Base-by-base conservation (phyloP, 2,113 vertebrate species). In the Gymnocephalus cernua region DNA sequence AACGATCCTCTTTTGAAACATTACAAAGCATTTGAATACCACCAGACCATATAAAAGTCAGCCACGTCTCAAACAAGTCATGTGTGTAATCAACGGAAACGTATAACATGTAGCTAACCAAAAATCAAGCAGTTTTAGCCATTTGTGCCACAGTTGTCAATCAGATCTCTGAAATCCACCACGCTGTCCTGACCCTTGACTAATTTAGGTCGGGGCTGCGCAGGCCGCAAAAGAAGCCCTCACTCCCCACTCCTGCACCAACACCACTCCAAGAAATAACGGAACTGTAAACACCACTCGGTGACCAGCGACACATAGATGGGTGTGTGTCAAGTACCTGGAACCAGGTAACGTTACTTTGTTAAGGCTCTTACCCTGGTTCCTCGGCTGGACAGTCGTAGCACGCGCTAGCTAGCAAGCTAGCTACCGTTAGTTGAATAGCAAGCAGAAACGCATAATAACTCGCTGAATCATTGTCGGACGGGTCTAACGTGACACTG, bases 401-500 rank as follows among this genome's bases (percentile, higher is more conserved):
- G 84, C 92, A 93, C 92, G 89, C 90, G 91, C 74, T 93, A 91
- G 92, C 91, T 90, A 77, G 88, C 86, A 27, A 14, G 87, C 91
- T 91, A 93, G 88, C 93, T 44, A 19, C 25, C 65, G 84, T 77
- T 80, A 82, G 80, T 85, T 87, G 85, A 87, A 83, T 62, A 88
- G 89, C 88, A 35, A 85, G 91, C 86, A 85, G 80, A 91, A 93
- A 88, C 87, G 92, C 91, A 83, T 58, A 93, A 93, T 91, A 94
- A 94, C 87, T 88, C 92, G 94, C 95, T 95, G 95, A 95, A 95
- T 95, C 94, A 95, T 94, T 92, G 92, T 86, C 89, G 77, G 84
- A 79, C 77, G 74, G 50, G 69, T 92, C 91, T 87, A 92, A 77
- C 91, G 90, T 91, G 92, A 94, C 93, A 90, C 89, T 75, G 88